Evolutionary conservation across 2,797 vertebrate species (phyloP), one percentile per base, ranked within the genome.

Genomic region (Craterocephalus amniculus): DNA sequence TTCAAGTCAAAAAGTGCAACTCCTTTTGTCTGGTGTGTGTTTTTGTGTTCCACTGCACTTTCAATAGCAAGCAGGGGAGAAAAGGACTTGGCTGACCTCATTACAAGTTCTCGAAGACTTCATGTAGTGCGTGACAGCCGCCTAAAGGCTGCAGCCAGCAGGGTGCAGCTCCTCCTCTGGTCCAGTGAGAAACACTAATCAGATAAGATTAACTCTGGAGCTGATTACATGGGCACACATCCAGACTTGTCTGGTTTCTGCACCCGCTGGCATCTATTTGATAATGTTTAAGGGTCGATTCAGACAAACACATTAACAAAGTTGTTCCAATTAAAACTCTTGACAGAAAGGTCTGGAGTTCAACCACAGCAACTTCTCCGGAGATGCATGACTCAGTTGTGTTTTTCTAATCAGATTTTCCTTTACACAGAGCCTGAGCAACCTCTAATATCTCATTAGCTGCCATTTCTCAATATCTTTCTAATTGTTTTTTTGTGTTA

Each of bases 131-230:
- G 57, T 75, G 79, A 86, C 79, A 72, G 85, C 63, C 76, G 78
- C 82, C 79, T 10, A 36, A 70, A 83, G 86, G 72, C 83, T 49
- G 63, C 63, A 74, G 72, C 69, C 88, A 72, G 74, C 76, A 58
- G 78, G 78, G 59, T 27, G 75, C 60, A 57, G 74, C 80, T 76
- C 56, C 40, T 81, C 59, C 76, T 40, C 67, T 68, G 40, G 4
- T 79, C 76, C 78, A 80, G 76, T 70, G 77, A 78, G 79, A 77
- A 72, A 61, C 74, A 61, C 75, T 83, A 58, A 84, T 89, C 90
- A 84, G 70, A 86, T 84, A 79, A 81, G 73, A 89, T 89, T 78
- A 88, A 56, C 45, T 48, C 54, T 67, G 57, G 27, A 58, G 67
- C 76, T 83, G 75, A 78, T 77, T 63, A 64, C 31, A 74, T 71